Conservation (phyloP, 2,113 vertebrate species). For the Numenius arquata region DNA sequence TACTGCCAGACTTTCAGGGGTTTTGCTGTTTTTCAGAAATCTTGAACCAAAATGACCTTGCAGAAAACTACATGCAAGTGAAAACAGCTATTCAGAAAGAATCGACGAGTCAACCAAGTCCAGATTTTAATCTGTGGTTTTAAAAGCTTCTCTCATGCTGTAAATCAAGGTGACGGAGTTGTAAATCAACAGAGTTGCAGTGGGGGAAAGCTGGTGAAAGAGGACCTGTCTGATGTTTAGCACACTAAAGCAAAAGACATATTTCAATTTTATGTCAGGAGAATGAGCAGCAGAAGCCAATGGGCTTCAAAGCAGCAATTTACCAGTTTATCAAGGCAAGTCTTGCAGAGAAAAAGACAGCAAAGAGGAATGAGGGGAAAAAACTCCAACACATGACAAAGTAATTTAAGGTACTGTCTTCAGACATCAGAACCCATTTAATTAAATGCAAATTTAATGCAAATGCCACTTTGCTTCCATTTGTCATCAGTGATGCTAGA, state of each 20-base stretch:
- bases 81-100: slow-evolving; percentile 32
- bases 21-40: slow-evolving; percentile 11
- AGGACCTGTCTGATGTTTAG: neutral
- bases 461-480: neutral
- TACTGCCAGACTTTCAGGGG: neutral
- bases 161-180: neutral
- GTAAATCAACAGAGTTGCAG: neutral
- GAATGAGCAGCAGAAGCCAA: neutral
- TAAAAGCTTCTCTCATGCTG: slow-evolving; percentile 1
- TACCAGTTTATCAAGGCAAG: neutral
- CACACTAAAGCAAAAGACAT: neutral
- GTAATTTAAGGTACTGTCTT: neutral
- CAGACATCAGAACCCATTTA: neutral
- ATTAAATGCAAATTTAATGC: neutral
- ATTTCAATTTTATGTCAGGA: neutral
- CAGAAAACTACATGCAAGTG: neutral
- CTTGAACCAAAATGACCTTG: slow-evolving; percentile 7
- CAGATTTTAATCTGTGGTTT: neutral
- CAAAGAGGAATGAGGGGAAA: neutral
- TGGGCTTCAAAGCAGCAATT: neutral
- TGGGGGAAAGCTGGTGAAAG: neutral
- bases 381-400: neutral
- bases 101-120: neutral
- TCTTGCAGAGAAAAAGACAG: neutral
- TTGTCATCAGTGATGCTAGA: neutral